phyloP scores from a whole-genome alignment of 53 echinoderm and acorn worm species.

The Glandiceps talaboti region DNA sequence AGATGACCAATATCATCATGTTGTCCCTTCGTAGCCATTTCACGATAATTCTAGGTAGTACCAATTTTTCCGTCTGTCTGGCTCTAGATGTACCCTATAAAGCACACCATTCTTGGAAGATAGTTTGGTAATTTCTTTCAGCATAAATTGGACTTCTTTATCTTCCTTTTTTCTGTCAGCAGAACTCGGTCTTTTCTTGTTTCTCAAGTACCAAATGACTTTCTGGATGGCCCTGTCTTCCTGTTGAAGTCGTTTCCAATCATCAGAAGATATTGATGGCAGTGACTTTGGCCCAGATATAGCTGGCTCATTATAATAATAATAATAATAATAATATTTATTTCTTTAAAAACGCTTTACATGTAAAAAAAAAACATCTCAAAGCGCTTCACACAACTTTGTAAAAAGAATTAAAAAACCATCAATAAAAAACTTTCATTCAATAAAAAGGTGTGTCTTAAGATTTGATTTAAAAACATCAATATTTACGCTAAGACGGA shows the following conservation, averaged over 20 bases:
- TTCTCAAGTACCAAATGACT: background rate
- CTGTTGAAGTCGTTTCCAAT: background rate
- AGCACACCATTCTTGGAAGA: background rate
- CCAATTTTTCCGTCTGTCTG: background rate
- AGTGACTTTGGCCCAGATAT: too few species aligned
- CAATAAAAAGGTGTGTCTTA: too few species aligned
- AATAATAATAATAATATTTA: too few species aligned
- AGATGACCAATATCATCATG: background rate
- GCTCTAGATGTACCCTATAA: background rate
- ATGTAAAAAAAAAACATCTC: too few species aligned
- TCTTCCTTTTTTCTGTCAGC: background rate
- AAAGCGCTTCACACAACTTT: too few species aligned
- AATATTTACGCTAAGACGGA: too few species aligned
- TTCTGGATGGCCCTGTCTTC: background rate
- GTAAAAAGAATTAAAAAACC: too few species aligned
- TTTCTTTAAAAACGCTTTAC: too few species aligned
- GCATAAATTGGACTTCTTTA: background rate
- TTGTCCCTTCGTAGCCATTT: background rate
- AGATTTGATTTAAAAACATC: too few species aligned
- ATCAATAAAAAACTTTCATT: too few species aligned
- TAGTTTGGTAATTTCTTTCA: background rate
- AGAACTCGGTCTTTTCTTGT: background rate
- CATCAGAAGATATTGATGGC: background rate
- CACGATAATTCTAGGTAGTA: background rate
- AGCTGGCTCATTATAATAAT: too few species aligned